A percentile compares a stretch with the other conserved stretches of the same genome.
Conservation (phyloP, 1,140 invertebrate genomes). For the Nomia melanderi region DNA sequence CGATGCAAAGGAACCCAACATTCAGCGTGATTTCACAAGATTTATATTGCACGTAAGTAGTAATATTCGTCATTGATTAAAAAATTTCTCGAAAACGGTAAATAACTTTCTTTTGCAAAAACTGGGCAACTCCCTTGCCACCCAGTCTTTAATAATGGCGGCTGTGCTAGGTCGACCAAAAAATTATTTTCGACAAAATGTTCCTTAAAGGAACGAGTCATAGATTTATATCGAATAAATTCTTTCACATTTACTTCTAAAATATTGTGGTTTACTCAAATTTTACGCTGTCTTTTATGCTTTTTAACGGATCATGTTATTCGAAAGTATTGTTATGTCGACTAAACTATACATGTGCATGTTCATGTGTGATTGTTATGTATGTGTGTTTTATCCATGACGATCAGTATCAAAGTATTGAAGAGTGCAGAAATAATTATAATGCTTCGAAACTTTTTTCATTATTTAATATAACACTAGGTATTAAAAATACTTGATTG, state of each 20-base stretch:
- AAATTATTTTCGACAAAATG: slow-evolving; percentile 37
- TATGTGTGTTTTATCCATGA: slow-evolving; percentile 41
- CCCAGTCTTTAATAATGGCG: slow-evolving; percentile 66
- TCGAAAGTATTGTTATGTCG: slow-evolving; percentile 47
- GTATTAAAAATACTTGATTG: neutral
- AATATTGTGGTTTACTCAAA: neutral
- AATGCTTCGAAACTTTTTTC: slow-evolving; percentile 14
- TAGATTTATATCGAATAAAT: neutral
- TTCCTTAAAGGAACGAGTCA: slow-evolving; percentile 9
- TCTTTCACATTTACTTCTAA: neutral
- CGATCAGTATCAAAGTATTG: slow-evolving; percentile 33
- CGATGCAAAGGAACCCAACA: slow-evolving; percentile 73
- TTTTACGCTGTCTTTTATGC: neutral
- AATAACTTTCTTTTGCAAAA: slow-evolving; percentile 42
- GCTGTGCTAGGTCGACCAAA: slow-evolving; percentile 54
- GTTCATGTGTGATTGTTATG: slow-evolving; percentile 23
- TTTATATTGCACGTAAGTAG: slow-evolving; percentile 76
- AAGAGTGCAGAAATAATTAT: slow-evolving; percentile 19
- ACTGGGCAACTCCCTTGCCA: slow-evolving; percentile 71
- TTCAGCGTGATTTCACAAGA: slow-evolving; percentile 66
- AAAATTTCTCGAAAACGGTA: neutral
- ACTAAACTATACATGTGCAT: slow-evolving; percentile 31
- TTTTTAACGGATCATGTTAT: slow-evolving; percentile 22
- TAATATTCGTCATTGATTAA: neutral
- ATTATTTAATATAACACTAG: neutral